Conservation (phyloP, 2,113 vertebrate species). For the Ophiodon elongatus region DNA sequence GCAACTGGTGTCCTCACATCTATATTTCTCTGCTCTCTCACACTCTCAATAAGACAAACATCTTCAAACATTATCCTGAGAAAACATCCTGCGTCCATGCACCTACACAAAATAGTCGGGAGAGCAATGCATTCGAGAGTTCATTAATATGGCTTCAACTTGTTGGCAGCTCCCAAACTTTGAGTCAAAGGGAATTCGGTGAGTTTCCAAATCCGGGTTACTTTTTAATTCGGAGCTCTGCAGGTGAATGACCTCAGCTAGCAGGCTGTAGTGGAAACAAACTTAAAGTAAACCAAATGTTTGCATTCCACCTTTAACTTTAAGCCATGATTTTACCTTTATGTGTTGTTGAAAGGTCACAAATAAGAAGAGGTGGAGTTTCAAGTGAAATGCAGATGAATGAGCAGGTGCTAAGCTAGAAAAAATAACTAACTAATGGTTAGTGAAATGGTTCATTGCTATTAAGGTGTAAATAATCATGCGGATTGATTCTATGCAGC, state of each 20-base stretch:
- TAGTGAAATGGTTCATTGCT: neutral
- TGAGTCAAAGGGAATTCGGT: conserved; percentile 22
- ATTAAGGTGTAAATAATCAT: neutral
- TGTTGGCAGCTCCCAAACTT: neutral
- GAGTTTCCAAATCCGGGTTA: conserved; percentile 30
- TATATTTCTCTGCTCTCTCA: neutral
- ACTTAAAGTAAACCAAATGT: neutral
- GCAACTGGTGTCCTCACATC: neutral
- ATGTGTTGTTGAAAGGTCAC: neutral
- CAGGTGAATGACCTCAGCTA: conserved; percentile 20
- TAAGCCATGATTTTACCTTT: neutral
- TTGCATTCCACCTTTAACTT: neutral
- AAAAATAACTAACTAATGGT: neutral
- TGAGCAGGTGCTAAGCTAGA: neutral
- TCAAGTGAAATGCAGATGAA: neutral
- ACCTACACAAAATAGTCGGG: neutral
- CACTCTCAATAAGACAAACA: neutral
- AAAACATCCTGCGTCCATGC: neutral
- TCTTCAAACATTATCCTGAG: neutral
- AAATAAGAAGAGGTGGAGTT: neutral
- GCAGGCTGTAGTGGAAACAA: neutral
- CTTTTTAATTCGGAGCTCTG: conserved; percentile 6
- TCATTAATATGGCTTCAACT: conserved; percentile 23
- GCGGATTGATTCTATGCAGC: neutral
- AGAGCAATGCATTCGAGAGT: conserved; percentile 13